phyloP scores from a whole-genome alignment of 2,888 invertebrate species.

The Cecidostiba fungosa region DNA sequence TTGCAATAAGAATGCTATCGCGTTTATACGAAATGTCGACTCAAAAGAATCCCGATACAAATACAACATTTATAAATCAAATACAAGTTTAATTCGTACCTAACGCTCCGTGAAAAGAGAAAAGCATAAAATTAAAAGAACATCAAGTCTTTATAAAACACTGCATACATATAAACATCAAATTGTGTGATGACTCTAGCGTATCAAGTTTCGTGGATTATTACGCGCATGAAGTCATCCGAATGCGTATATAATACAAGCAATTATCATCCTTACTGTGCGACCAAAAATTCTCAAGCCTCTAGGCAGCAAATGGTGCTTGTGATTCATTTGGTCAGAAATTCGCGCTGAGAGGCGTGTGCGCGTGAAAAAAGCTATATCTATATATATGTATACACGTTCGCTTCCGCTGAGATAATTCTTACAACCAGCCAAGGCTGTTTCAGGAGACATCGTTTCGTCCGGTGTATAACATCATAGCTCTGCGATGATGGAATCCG shows the following conservation, averaged over 20 bases:
- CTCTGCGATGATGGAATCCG: background rate
- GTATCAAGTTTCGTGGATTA: background rate
- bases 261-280: background rate
- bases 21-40: no score
- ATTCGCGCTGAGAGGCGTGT: background rate
- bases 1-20: no score
- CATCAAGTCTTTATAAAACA: background rate
- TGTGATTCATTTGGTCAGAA: constrained; percentile 6
- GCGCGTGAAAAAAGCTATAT: background rate
- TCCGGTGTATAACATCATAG: background rate
- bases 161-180: background rate
- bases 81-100: no score
- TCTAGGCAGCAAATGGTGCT: background rate
- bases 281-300: background rate
- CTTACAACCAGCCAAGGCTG: background rate
- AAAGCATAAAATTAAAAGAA: background rate
- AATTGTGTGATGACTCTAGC: background rate
- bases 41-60: no score
- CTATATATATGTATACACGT: background rate
- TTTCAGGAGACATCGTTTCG: background rate
- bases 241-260: constrained; percentile 14
- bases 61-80: no score
- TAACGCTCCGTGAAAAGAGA: no score
- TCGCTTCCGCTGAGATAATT: background rate
- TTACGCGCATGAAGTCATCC: constrained; percentile 17